phyloP scores from a whole-genome alignment of 2,113 vertebrate species.

The Rhagologus leucostigma region DNA sequence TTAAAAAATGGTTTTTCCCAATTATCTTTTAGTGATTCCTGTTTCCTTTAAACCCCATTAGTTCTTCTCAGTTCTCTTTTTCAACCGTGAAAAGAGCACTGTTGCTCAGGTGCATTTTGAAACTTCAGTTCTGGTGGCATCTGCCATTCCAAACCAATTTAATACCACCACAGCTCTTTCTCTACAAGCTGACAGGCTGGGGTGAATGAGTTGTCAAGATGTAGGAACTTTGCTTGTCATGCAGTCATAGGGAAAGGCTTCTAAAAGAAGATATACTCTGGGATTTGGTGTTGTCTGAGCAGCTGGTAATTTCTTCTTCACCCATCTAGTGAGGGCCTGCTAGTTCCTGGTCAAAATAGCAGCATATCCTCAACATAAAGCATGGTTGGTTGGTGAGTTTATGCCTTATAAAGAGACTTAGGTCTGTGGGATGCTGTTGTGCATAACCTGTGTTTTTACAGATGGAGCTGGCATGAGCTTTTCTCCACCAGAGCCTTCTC shows the following conservation, averaged over 20 bases:
- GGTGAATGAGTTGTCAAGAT: neutral
- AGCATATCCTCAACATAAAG: neutral
- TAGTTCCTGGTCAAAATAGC: neutral
- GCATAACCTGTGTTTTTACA: neutral
- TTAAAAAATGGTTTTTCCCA: neutral
- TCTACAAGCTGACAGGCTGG: neutral
- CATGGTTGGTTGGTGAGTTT: neutral
- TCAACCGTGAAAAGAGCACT: neutral
- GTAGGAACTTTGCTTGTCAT: neutral
- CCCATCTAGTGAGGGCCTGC: neutral
- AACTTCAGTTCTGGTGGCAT: neutral
- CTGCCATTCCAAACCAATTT: neutral
- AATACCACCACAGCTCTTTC: neutral
- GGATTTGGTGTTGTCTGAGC: neutral
- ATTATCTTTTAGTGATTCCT: neutral
- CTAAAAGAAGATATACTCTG: neutral
- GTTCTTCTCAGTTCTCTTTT: neutral
- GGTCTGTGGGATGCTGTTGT: neutral
- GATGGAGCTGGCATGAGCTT: neutral
- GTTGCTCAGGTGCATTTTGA: neutral
- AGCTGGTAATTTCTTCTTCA: neutral
- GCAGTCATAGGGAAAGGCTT: neutral
- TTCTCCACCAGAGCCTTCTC: neutral
- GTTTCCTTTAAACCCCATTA: neutral
- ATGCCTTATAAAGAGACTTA: neutral